phyloP scores from a whole-genome alignment of 2,888 invertebrate species.

The Hecatera dysodea region DNA sequence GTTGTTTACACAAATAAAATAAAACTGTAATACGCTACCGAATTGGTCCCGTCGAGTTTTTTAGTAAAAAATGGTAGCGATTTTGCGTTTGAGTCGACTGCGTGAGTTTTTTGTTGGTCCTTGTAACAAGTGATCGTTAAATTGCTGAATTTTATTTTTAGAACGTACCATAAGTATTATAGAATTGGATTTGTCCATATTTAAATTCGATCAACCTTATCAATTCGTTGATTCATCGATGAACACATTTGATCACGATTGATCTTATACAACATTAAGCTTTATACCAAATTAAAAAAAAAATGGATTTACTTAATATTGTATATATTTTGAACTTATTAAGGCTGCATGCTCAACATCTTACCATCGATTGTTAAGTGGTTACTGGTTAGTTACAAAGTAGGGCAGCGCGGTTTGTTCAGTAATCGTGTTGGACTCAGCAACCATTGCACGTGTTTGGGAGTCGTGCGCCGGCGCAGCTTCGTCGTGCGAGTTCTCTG shows the following conservation, averaged over 20 bases:
- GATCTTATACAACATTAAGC: background rate
- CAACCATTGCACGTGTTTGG: conserved; percentile 70
- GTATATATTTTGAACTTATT: conserved; percentile 5
- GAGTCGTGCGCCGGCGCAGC: conserved; percentile 67
- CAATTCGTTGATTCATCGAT: conserved; percentile 1
- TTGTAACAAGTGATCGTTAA: conserved; percentile 52
- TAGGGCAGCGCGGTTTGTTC: conserved; percentile 62
- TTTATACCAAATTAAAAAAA: background rate
- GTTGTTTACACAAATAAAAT: conserved; percentile 80
- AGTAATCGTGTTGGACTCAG: conserved; percentile 63
- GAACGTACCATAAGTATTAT: conserved; percentile 22
- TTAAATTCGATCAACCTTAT: background rate
- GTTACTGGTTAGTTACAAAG: conserved; percentile 45
- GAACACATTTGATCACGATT: background rate
- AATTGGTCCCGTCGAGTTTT: conserved; percentile 79
- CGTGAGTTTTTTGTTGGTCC: conserved; percentile 66
- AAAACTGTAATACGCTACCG: conserved; percentile 83
- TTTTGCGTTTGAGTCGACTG: conserved; percentile 66
- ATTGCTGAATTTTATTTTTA: conserved; percentile 56
- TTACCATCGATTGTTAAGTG: conserved; percentile 35
- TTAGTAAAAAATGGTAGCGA: conserved; percentile 78
- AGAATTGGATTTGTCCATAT: conserved; percentile 8
- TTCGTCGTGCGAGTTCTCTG: conserved; percentile 70
- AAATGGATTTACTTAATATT: background rate
- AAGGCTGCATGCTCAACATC: conserved; percentile 8